Base-by-base conservation (phyloP, 1,140 invertebrate genomes). In the Coptotermes formosanus region DNA sequence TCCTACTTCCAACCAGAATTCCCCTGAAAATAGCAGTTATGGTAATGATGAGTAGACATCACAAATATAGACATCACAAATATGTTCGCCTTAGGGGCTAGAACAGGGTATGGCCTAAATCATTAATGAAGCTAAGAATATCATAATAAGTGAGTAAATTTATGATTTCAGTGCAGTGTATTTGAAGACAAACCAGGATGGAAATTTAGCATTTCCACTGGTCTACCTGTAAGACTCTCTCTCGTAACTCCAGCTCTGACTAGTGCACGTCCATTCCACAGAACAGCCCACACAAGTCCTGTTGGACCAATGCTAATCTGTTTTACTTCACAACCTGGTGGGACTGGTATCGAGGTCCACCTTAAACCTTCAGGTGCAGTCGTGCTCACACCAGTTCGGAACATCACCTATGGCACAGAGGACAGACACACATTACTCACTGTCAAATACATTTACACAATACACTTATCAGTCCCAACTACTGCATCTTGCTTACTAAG, bases 271-370 rank as follows among this genome's bases (percentile, higher is more conserved):
- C 97, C 97, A 90, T 95, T 94, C 92, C 95, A 95, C 2, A 97
- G 92, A 30, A 97, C 92, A 25, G 96, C 94, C 97, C 97, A 98
- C 2, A 97, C 95, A 69, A 97, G 91, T 16, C 97, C 97, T 7
- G 95, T 95, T 12, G 96, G 92, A 8, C 97, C 96, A 32, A 97
- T 95, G 89, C 94, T 96, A 25, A 98, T 94, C 90, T 97, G 96
- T 88, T 93, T 95, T 2, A 97, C 94, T 92, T 98, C 97, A 90
- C 94, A 93, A 82, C 95, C 95, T 32, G 93, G 92, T 48, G 95
- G 93, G 84, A 96, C 94, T 87, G 94, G 93, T 48, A 98, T 93
- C 85, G 94, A 93, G 59, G 93, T 94, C 97, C 97, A 98, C 38
- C 94, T 92, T 85, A 94, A 91, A 16, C 97, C 97, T 92, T 98